Evolutionary conservation across 2,113 vertebrate species (phyloP).

Genomic region (Talpa occidentalis): DNA sequence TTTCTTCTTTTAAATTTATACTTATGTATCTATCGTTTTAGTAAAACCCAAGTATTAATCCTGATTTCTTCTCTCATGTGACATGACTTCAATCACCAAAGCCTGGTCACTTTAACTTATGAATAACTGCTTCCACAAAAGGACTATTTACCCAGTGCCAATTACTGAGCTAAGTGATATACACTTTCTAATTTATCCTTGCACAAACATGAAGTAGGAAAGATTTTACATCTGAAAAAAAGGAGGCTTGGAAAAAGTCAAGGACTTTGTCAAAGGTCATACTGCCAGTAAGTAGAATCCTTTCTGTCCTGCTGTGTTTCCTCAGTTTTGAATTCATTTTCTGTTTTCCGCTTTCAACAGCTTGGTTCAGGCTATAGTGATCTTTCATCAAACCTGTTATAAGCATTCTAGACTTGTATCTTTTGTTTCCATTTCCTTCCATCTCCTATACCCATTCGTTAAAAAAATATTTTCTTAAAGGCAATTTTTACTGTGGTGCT

Average conservation of each 20-base stretch:
- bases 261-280: background rate
- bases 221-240: background rate
- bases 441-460: background rate
- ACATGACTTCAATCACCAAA: background rate
- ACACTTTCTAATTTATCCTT: constrained; percentile 15
- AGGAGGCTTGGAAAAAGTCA: background rate
- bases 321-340: background rate
- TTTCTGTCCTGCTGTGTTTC: background rate
- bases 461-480: background rate
- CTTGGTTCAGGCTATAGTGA: background rate
- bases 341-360: background rate
- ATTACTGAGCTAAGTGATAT: background rate
- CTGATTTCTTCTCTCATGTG: constrained; percentile 7
- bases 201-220: background rate
- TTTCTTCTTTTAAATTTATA: constrained; percentile 15
- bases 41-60: background rate
- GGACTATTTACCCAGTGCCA: background rate
- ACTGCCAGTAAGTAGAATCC: background rate
- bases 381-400: constrained; percentile 7
- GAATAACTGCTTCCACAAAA: background rate
- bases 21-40: background rate
- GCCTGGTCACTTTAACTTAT: background rate
- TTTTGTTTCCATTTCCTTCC: background rate
- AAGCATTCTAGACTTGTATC: background rate
- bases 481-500: background rate